phyloP scores from a whole-genome alignment of 1,140 invertebrate species.

The Zaprionus inermis region DNA sequence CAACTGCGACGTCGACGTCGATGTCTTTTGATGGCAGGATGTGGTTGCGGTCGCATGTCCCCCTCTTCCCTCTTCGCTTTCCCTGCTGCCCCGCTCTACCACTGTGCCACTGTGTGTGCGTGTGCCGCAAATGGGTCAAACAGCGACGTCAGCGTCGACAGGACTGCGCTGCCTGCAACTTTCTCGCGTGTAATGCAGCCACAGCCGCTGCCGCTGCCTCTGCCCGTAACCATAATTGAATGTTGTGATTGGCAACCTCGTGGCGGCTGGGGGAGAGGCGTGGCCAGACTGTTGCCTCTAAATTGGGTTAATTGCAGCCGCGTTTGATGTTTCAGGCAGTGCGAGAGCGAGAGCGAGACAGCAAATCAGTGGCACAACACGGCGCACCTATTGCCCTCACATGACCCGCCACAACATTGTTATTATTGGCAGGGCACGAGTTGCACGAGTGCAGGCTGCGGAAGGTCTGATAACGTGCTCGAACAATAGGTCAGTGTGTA shows the following conservation, averaged over 20 bases:
- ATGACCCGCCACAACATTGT: conserved; percentile 64
- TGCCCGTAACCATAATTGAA: conserved; percentile 67
- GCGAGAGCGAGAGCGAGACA: not conserved
- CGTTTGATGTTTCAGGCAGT: conserved; percentile 16
- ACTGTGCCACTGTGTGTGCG: conserved; percentile 17
- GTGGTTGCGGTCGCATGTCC: conserved; percentile 33
- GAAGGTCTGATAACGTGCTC: not conserved
- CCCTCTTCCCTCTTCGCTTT: not conserved
- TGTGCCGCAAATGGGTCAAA: conserved; percentile 47
- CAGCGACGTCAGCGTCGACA: conserved; percentile 18
- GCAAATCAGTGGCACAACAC: conserved; percentile 35
- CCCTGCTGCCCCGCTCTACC: too few relatives aligned
- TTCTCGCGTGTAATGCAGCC: conserved; percentile 47
- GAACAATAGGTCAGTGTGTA: not conserved
- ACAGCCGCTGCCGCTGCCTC: conserved; percentile 11
- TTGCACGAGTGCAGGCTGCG: not conserved
- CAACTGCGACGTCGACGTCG: conserved; percentile 21
- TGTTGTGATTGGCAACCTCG: conserved; percentile 60
- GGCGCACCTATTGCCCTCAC: conserved; percentile 57
- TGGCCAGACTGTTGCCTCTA: conserved; percentile 19
- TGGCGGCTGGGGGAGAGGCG: not conserved
- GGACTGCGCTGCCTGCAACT: conserved; percentile 26
- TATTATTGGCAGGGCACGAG: conserved; percentile 47
- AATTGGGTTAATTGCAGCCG: conserved; percentile 73
- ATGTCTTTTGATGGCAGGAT: conserved; percentile 64